phyloP scores from a whole-genome alignment of 2,797 vertebrate genomes.

The Myotis myotis region DNA sequence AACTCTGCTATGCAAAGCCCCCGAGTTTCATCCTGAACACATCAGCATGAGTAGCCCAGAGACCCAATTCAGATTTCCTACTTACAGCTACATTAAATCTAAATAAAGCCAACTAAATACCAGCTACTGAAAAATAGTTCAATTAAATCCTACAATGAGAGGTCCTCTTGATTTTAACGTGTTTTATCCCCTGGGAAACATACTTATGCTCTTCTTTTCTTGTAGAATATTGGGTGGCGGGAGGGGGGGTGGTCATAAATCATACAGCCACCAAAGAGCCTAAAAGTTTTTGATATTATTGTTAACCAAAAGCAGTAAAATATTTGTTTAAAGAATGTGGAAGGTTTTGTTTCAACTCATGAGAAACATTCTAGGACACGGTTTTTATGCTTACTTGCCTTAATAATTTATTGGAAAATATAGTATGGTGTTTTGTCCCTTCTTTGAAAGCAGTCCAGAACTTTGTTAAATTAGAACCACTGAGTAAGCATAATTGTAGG shows the following conservation, averaged over 20 bases:
- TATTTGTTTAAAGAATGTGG: slow-evolving; percentile 10
- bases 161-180: slow-evolving; percentile 74
- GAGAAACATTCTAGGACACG: background rate
- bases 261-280: slow-evolving; percentile 43
- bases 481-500: slow-evolving; percentile 36
- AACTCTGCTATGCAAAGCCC: slow-evolving; percentile 68
- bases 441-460: slow-evolving; percentile 8
- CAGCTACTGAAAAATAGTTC: slow-evolving; percentile 85
- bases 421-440: background rate
- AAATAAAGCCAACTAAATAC: slow-evolving; percentile 84
- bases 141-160: slow-evolving; percentile 82
- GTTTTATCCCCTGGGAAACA: slow-evolving; percentile 78
- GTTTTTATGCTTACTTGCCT: background rate
- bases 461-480: slow-evolving; percentile 47
- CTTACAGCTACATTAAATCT: slow-evolving; percentile 85
- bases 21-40: slow-evolving; percentile 72
- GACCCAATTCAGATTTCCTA: slow-evolving; percentile 77
- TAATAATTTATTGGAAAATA: slow-evolving; percentile 12
- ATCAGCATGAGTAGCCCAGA: slow-evolving; percentile 80
- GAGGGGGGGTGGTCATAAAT: background rate
- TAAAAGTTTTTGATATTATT: slow-evolving; percentile 56
- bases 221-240: background rate
- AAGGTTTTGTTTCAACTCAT: slow-evolving; percentile 30
- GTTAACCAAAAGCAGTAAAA: slow-evolving; percentile 57
- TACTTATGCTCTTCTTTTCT: slow-evolving; percentile 56